These are phyloP conservation scores for Parascotia fuliginaria DNA, from an alignment of 2,888 invertebrate genomes.

Conservation along the genomic window DNA sequence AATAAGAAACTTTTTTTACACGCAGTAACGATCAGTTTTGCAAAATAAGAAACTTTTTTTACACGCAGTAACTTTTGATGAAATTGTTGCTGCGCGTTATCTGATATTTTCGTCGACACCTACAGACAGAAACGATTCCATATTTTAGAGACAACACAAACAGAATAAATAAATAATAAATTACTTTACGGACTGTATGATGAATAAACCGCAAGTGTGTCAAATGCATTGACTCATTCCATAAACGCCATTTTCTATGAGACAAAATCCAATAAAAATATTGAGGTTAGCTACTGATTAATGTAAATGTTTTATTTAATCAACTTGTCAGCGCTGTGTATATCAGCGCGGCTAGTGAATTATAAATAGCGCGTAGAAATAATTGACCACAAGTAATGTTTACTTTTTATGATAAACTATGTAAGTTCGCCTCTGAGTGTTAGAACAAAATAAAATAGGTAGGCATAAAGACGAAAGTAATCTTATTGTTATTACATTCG, in stretches of 20 bases:
- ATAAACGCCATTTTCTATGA: slow-evolving; percentile 24
- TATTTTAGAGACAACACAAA: too few relatives aligned
- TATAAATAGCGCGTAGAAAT: slow-evolving; percentile 1
- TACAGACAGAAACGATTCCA: too few relatives aligned
- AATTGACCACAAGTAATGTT: background rate
- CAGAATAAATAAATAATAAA: too few relatives aligned
- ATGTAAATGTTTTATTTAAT: slow-evolving; percentile 19
- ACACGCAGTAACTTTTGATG: too few relatives aligned
- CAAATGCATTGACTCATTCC: slow-evolving; percentile 30
- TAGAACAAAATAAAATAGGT: background rate
- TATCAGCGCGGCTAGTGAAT: background rate
- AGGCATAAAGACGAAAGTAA: background rate
- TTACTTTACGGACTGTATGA: too few relatives aligned
- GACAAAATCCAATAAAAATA: slow-evolving; percentile 20
- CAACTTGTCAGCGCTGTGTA: slow-evolving; percentile 2
- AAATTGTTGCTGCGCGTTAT: too few relatives aligned
- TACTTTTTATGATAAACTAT: too few relatives aligned
- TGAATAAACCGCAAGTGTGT: slow-evolving; percentile 26
- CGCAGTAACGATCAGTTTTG: too few relatives aligned
- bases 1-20: too few relatives aligned
- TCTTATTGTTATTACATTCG: background rate
- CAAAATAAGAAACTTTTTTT: too few relatives aligned
- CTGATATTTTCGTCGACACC: too few relatives aligned
- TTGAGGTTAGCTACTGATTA: slow-evolving; percentile 21
- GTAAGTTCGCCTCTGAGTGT: too few relatives aligned